Evolutionary conservation across 2,888 invertebrate genomes (phyloP).

Genomic region (Cecidostiba fungosa): DNA sequence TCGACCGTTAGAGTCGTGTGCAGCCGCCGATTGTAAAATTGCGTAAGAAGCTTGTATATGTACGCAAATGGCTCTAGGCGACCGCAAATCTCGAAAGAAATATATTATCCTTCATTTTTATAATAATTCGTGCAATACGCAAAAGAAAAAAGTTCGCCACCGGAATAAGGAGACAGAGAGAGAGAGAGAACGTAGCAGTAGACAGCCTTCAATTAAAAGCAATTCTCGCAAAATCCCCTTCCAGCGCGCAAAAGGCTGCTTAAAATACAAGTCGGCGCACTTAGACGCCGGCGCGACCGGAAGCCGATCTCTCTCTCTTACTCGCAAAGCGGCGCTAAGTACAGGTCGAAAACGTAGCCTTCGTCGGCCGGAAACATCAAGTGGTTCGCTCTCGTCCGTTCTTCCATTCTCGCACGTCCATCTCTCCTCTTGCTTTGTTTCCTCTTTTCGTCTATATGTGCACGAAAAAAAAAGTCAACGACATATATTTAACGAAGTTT

Average conservation of each 20-base stretch:
- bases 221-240: constrained; percentile 10
- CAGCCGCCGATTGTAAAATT: background rate
- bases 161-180: background rate
- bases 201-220: constrained; percentile 35
- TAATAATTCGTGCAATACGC: too few relatives aligned
- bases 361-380: constrained; percentile 46
- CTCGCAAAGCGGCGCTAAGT: constrained; percentile 53
- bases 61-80: background rate
- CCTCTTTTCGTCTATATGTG: background rate
- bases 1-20: background rate
- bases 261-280: constrained; percentile 34
- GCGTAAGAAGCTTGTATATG: background rate
- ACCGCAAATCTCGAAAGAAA: background rate
- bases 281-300: constrained; percentile 31
- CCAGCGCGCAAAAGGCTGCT: constrained; percentile 13
- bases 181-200: background rate
- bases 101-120: background rate
- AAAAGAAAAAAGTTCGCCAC: background rate
- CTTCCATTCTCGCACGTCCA: constrained; percentile 18
- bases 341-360: constrained; percentile 50
- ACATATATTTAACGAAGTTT: too few relatives aligned
- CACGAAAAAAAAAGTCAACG: background rate
- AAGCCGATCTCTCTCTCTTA: constrained; percentile 30
- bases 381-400: constrained; percentile 48
- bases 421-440: constrained; percentile 4